A percentile compares a stretch with the other conserved stretches of the same genome.
Conservation (phyloP, 2,888 invertebrate genomes). For the Pyrrhia umbra region DNA sequence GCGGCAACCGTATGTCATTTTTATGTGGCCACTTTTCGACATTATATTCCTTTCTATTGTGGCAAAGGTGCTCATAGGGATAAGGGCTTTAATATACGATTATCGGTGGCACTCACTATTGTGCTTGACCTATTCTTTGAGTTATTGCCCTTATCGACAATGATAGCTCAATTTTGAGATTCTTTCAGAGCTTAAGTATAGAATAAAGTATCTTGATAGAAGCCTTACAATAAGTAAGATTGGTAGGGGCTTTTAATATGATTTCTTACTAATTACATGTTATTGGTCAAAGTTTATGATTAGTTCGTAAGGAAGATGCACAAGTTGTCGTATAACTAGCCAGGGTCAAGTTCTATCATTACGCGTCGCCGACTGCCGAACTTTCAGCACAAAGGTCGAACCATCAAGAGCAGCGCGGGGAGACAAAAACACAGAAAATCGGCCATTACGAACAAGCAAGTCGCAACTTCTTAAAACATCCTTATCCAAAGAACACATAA, state of each 20-base stretch:
- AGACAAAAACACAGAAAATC: slow-evolving; percentile 71
- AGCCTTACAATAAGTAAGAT: slow-evolving; percentile 26
- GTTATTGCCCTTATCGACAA: slow-evolving; percentile 84
- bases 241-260: slow-evolving; percentile 9
- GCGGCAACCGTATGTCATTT: slow-evolving; percentile 87
- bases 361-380: slow-evolving; percentile 35
- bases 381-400: slow-evolving; percentile 50
- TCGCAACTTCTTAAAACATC: slow-evolving; percentile 84
- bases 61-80: slow-evolving; percentile 88
- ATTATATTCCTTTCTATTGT: slow-evolving; percentile 90
- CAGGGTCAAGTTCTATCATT: slow-evolving; percentile 47
- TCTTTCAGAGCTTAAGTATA: slow-evolving; percentile 66
- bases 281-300: slow-evolving; percentile 5
- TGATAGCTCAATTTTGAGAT: slow-evolving; percentile 81
- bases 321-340: slow-evolving; percentile 28
- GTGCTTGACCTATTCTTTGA: slow-evolving; percentile 88
- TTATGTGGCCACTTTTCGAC: slow-evolving; percentile 90
- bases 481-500: slow-evolving; percentile 89
- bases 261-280: slow-evolving; percentile 14
- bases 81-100: slow-evolving; percentile 90
- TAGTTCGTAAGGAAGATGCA: slow-evolving; percentile 11
- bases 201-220: slow-evolving; percentile 47
- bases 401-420: slow-evolving; percentile 60
- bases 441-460: slow-evolving; percentile 77
- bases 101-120: slow-evolving; percentile 89